phyloP scores from a whole-genome alignment of 1,140 invertebrate species.

The Drosophila kikkawai region DNA sequence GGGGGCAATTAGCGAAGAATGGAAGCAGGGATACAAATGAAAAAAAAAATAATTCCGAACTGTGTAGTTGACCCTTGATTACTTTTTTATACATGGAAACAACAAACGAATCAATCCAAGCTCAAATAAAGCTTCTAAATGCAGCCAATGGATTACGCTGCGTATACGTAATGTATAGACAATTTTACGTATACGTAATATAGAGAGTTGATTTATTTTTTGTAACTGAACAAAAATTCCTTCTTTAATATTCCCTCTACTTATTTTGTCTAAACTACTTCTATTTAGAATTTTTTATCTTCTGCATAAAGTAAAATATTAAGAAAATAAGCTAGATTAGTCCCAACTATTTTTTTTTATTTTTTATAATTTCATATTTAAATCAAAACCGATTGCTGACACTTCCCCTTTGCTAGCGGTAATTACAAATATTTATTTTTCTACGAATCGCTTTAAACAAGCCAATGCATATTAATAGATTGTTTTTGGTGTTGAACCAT shows the following conservation, averaged over 20 bases:
- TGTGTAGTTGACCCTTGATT: slow-evolving; percentile 2
- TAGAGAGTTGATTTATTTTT: not conserved
- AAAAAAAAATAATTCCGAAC: slow-evolving; percentile 8
- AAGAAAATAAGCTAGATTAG: not conserved
- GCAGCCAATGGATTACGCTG: slow-evolving; percentile 75
- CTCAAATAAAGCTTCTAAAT: slow-evolving; percentile 76
- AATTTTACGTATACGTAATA: slow-evolving; percentile 7
- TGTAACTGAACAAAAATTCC: not conserved
- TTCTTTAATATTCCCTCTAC: no score
- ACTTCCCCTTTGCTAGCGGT: not conserved
- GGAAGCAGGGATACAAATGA: not conserved
- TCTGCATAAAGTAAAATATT: not conserved
- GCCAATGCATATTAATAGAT: slow-evolving; percentile 29
- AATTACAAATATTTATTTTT: slow-evolving; percentile 57
- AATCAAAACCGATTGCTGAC: no score
- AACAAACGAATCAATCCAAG: slow-evolving; percentile 3
- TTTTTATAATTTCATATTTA: slow-evolving; percentile 10
- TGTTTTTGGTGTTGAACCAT: slow-evolving; percentile 43
- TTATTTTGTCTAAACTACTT: no score
- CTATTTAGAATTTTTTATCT: not conserved
- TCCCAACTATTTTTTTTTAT: not conserved
- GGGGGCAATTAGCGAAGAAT: slow-evolving; percentile 74
- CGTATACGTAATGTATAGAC: slow-evolving; percentile 69
- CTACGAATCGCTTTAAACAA: slow-evolving; percentile 34
- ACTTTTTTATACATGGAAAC: slow-evolving; percentile 9